A percentile compares a stretch with the other conserved stretches of the same genome.
These are phyloP conservation scores for Mamestra configurata DNA, from an alignment of 1,140 invertebrate species.

Conservation along the genomic window DNA sequence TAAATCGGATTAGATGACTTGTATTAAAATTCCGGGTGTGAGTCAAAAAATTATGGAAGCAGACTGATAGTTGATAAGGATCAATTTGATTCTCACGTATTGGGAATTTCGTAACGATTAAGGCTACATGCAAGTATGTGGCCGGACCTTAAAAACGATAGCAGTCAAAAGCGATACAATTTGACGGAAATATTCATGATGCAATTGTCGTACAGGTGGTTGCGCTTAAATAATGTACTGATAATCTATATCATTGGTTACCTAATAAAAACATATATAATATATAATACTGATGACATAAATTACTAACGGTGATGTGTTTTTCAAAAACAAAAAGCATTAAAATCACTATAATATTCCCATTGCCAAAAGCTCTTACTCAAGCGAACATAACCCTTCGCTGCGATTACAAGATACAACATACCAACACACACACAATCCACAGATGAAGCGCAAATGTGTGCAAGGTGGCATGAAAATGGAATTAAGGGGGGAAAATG, in stretches of 20 bases:
- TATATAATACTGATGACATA: too few species aligned
- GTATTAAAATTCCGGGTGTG: neutral
- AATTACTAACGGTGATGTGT: too few species aligned
- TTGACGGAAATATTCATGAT: too few species aligned
- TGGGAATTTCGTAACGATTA: neutral
- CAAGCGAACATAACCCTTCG: slow-evolving; percentile 28
- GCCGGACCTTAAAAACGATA: too few species aligned
- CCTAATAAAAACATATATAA: too few species aligned
- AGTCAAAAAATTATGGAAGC: neutral
- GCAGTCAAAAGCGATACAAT: too few species aligned
- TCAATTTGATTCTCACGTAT: neutral
- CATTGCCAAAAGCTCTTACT: slow-evolving; percentile 11
- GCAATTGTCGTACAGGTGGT: too few species aligned
- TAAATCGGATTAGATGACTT: neutral
- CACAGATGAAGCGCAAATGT: slow-evolving; percentile 72
- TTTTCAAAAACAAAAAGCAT: neutral
- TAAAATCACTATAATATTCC: neutral
- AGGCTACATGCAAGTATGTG: neutral
- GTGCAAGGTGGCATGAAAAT: slow-evolving; percentile 85
- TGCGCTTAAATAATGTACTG: too few species aligned
- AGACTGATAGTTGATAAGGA: slow-evolving; percentile 1
- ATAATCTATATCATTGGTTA: too few species aligned
- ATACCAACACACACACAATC: slow-evolving; percentile 57
- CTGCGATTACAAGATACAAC: slow-evolving; percentile 34
- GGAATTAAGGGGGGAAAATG: slow-evolving; percentile 83